phyloP scores from a whole-genome alignment of 2,888 invertebrate species.

The Drosophila glabriapex region DNA sequence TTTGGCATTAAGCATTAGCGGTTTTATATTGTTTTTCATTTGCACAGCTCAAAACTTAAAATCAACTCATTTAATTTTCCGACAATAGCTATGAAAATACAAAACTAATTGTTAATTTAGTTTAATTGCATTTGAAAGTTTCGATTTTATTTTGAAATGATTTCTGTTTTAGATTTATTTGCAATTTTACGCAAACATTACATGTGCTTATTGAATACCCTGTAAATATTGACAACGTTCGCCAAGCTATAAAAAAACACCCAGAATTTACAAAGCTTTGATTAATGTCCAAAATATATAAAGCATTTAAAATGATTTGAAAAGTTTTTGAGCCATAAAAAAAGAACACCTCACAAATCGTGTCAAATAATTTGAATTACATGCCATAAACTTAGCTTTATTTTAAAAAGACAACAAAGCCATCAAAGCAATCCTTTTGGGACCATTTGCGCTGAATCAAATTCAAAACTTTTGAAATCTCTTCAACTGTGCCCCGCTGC shows the following conservation, averaged over 20 bases:
- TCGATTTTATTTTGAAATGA: neutral
- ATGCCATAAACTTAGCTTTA: neutral
- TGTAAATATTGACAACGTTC: neutral
- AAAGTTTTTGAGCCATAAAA: neutral
- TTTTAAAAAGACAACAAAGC: neutral
- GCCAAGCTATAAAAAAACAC: too few species aligned
- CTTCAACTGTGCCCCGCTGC: neutral
- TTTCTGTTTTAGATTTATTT: neutral
- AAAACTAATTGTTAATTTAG: neutral
- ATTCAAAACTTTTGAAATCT: neutral
- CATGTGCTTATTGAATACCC: neutral
- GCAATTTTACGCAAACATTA: neutral
- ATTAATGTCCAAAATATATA: fast-evolving
- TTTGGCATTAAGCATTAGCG: conserved; percentile 4
- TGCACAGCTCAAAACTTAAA: neutral
- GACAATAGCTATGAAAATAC: neutral
- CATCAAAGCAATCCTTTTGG: neutral
- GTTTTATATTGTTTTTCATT: neutral
- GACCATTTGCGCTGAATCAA: neutral
- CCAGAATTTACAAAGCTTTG: neutral
- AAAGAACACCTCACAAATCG: neutral
- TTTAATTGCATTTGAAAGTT: neutral
- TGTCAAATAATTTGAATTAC: neutral
- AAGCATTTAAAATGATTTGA: neutral
- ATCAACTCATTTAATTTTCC: conserved; percentile 12